These are phyloP conservation scores for Chloroceryle aenea DNA, from an alignment of 2,113 vertebrate species.

Conservation along the genomic window DNA sequence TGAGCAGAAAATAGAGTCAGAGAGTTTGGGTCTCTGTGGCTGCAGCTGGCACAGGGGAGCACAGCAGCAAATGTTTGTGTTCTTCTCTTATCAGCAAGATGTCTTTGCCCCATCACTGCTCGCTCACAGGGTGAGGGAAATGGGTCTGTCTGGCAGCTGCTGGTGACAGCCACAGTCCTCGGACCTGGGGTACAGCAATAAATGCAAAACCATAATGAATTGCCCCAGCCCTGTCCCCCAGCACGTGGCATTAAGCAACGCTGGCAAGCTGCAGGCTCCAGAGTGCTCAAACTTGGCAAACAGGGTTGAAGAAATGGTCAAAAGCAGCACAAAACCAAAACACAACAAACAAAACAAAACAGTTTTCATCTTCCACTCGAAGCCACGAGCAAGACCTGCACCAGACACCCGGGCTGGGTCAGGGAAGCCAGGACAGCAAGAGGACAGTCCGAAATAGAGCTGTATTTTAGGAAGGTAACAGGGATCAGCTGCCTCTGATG, in stretches of 20 bases:
- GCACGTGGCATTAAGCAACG: accelerated
- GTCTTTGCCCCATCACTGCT: neutral
- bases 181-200: accelerated
- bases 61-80: neutral
- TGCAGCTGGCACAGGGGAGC: neutral
- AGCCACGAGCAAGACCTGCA: accelerated
- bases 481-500: neutral
- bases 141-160: accelerated
- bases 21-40: neutral
- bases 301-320: neutral
- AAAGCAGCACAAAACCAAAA: neutral
- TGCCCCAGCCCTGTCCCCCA: neutral
- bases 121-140: neutral
- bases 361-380: neutral
- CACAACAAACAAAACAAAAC: too few relatives aligned
- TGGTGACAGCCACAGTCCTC: neutral
- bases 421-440: neutral
- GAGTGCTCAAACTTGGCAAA: neutral
- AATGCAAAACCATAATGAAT: neutral
- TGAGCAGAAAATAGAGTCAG: neutral
- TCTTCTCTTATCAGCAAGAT: neutral
- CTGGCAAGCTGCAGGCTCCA: neutral
- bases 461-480: neutral
- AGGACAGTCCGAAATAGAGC: neutral
- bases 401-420: neutral